Base-by-base conservation (phyloP, 2,888 invertebrate genomes). In the Lochmaea crataegi region DNA sequence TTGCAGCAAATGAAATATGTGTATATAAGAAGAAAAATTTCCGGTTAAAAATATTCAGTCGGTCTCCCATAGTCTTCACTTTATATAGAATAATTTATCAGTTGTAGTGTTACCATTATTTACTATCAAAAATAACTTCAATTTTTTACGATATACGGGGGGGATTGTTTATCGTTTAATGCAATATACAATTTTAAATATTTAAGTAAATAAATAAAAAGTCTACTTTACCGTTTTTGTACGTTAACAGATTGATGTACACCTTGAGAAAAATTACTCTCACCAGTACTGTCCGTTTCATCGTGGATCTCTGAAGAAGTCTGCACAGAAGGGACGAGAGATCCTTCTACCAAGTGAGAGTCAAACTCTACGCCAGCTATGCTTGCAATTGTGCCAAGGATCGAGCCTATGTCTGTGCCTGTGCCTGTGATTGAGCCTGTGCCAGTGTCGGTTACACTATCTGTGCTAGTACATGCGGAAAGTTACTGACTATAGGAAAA, bases 261-360 rank as follows among this genome's bases (percentile, higher is more conserved):
- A 79, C 68, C 78, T 80, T 79, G 80, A 67, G 68, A 83, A 78
- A 82, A 82, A 82, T 79, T 82, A 83, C 85, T 85, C 84, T 85
- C 85, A 85, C 86, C 85, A 84, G 81, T 80, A 79, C 71, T 80
- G 63, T 78, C 78, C 75, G 80, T 76, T 78, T 80, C 79, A 63
- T 68, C 82, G 84, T 80, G 81, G 85, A 82, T 80, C 80, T 82
- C 84, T 84, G 84, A 84, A 82, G 85, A 83, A 81, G 84, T 82
- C 83, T 82, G 83, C 82, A 83, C 82, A 81, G 84, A 84, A 80
- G 85, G 84, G 85, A 86, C 85, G 85, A 87, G 84, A 84, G 86
- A 86, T 84, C 87, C 88, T 84, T 86, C 87, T 87, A 87, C 84
- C 82, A 80, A 78, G 83, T 82, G 78, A 79, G 79, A 78, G 76